Conservation (phyloP, 1,140 invertebrate genomes). For the Cryptotermes secundus region DNA sequence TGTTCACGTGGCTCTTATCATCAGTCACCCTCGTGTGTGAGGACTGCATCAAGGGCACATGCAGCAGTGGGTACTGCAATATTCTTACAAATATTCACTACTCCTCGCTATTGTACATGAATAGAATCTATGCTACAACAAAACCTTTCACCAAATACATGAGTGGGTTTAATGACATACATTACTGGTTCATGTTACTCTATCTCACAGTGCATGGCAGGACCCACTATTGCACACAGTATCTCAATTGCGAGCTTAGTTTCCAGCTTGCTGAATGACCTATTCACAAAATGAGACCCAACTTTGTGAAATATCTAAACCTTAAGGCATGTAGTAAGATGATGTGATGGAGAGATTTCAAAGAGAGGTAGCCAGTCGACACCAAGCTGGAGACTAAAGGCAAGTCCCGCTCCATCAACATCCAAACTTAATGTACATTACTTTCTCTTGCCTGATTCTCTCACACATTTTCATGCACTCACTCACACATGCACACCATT, state of each 20-base stretch:
- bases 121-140: not conserved
- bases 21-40: conserved; percentile 13
- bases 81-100: not conserved
- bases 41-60: conserved; percentile 18
- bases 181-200: not conserved
- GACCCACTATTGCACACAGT: not conserved
- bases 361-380: not conserved
- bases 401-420: not conserved
- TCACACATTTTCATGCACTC: conserved; percentile 16
- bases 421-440: conserved; percentile 14
- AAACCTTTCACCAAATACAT: not conserved
- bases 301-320: not conserved
- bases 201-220: conserved; percentile 4
- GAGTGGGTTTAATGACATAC: conserved; percentile 11
- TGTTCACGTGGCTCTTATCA: conserved; percentile 30
- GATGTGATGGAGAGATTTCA: not conserved
- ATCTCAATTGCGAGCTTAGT: not conserved
- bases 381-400: not conserved
- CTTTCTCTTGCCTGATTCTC: conserved; percentile 19
- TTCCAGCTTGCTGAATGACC: not conserved
- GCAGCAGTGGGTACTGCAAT: not conserved
- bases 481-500: conserved; percentile 23
- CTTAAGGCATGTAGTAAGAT: not conserved
- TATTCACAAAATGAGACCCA: too few species aligned
- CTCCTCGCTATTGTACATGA: conserved; percentile 12